Base-by-base conservation (phyloP, 2,888 invertebrate genomes). In the Eupithecia dodoneata region DNA sequence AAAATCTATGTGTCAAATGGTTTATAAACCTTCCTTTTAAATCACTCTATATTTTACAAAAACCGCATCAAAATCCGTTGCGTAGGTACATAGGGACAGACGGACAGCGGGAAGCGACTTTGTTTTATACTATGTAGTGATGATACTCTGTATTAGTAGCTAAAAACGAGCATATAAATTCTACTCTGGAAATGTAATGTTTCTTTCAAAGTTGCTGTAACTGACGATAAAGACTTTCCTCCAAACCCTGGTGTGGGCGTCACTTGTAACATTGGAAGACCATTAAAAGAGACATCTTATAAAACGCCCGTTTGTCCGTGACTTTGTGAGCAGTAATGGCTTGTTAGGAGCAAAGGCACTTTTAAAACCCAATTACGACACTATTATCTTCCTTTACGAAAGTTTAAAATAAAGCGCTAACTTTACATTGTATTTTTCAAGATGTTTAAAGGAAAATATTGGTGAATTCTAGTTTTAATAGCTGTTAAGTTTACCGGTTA, bases 261-360 rank as follows among this genome's bases (percentile, higher is more conserved):
- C 15, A 63, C 65, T 66, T 66, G 65, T 15, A 66, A 66, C 66
- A 66, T 66, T 66, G 66, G 15, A 66, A 66, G 66, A 42, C 41
- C 66, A 66, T 66, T 66, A 66, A 12, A 47, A 82, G 72, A 71
- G 79, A 81, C 79, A 63, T 81, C 80, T 82, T 80, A 82, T 82
- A 84, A 85, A 84, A 82, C 72, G 77, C 78, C 79, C 79, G 77
- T 79, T 81, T 82, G 80, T 74, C 72, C 78, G 78, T 81, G 80
- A 85, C 82, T 84, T 84, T 82, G 81, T 77, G 65, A 79, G 75
- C 76, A 70, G 75, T 85, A 86, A 85, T 86, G 81, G 83, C 77
- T 82, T 84, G 81, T 84, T 83, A 81, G 81, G 82, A 72, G 74
- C 78, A 79, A 79, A 77, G 71, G 49, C 77, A 79, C 81, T 79